Base-by-base conservation (phyloP, 2,888 invertebrate genomes). In the Lasioglossum morio region DNA sequence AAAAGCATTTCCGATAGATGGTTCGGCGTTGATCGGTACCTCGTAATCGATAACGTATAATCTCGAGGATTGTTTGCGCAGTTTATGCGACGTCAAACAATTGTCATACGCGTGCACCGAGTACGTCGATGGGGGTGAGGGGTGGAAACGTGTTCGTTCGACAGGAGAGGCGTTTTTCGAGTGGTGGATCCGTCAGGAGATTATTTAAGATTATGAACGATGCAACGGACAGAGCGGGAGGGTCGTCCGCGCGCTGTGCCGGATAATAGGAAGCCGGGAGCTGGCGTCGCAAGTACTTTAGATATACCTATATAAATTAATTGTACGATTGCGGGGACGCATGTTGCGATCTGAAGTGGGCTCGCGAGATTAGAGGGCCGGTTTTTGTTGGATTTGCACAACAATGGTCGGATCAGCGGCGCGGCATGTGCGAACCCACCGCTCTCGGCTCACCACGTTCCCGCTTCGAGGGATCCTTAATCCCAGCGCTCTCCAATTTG, bases 341-440 rank as follows among this genome's bases (percentile, higher is more conserved):
- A 87, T 89, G 91, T 85, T 91, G 87, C 90, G 91, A 93, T 92
- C 92, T 94, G 94, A 93, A 94, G 94, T 94, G 93, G 93, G 92
- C 87, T 90, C 91, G 93, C 92, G 90, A 92, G 95, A 95, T 95
- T 95, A 94, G 94, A 93, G 94, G 92, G 92, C 91, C 87, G 92
- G 94, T 95, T 95, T 95, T 94, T 93, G 94, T 94, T 94, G 93
- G 93, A 95, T 95, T 95, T 95, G 94, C 95, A 95, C 95, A 94
- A 95, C 95, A 95, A 95, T 95, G 92, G 90, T 80, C 87, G 94
- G 94, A 94, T 94, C 93, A 94, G 91, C 87, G 89, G 27, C 27
- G 30, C 86, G 89, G 94, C 94, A 94, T 95, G 95, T 95, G 95
- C 93, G 93, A 92, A 86, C 91, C 93, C 90, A 89, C 90, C 90